phyloP scores from a whole-genome alignment of 2,113 vertebrate genomes.

The Dermatemys mawii region DNA sequence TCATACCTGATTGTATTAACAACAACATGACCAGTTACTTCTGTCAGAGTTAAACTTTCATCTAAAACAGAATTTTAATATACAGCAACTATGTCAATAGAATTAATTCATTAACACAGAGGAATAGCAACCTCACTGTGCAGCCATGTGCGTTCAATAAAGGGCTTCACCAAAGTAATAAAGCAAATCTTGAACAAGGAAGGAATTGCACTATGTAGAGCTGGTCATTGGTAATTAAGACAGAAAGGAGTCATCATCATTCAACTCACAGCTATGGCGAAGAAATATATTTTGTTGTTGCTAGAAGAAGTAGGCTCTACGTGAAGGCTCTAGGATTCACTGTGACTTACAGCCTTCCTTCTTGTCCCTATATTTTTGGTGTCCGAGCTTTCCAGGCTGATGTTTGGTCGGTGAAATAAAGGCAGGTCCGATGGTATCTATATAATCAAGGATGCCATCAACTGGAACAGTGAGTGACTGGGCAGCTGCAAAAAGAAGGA shows the following conservation, averaged over 20 bases:
- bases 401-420: conserved; percentile 85
- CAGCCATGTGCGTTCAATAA: background rate
- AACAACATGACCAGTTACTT: background rate
- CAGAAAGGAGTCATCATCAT: background rate
- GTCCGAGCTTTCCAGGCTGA: conserved; percentile 73
- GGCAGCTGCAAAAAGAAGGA: background rate
- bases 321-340: background rate
- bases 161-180: background rate
- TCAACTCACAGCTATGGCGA: background rate
- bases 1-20: background rate
- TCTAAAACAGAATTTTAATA: background rate
- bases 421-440: conserved; percentile 60
- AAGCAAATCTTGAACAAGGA: too few species aligned
- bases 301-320: background rate
- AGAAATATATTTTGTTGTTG: background rate
- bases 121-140: background rate
- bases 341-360: conserved; percentile 73
- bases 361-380: conserved; percentile 82
- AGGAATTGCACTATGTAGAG: background rate
- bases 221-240: background rate
- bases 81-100: background rate
- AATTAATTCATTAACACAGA: background rate
- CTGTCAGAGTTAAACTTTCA: background rate
- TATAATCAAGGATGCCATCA: conserved; percentile 54
- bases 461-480: conserved; percentile 40